phyloP scores from a whole-genome alignment of 2,113 vertebrate genomes.

The Ursus arctos region DNA sequence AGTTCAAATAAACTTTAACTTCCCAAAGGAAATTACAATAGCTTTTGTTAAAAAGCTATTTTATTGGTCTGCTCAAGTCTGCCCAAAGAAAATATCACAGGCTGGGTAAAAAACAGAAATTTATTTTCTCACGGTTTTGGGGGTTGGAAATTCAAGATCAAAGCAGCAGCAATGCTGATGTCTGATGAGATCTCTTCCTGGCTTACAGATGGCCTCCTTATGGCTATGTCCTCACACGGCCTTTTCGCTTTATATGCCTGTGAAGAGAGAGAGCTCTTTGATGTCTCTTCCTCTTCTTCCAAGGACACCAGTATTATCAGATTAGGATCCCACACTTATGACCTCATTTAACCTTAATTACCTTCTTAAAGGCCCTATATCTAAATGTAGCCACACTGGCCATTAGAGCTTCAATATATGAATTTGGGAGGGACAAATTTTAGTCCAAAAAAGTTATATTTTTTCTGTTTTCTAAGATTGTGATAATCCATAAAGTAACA shows the following conservation, averaged over 20 bases:
- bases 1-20: not conserved
- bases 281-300: not conserved
- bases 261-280: not conserved
- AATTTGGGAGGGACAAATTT: not conserved
- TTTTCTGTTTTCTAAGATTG: not conserved
- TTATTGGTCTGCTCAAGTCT: not conserved
- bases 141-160: not conserved
- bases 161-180: not conserved
- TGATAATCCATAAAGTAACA: not conserved
- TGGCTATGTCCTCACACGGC: fast-evolving
- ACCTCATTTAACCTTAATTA: not conserved
- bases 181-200: not conserved
- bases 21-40: not conserved
- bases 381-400: not conserved
- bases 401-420: not conserved
- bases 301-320: not conserved
- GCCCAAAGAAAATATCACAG: not conserved
- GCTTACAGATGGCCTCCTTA: not conserved
- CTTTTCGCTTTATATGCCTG: not conserved
- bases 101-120: not conserved
- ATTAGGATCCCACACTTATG: not conserved
- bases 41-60: not conserved
- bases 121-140: not conserved
- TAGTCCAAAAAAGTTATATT: not conserved
- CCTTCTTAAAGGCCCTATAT: not conserved